Percentiles rank a stretch among this genome's conserved stretches.
These are phyloP conservation scores for Camptogramma bilineatum DNA, from an alignment of 2,888 invertebrate genomes.

Conservation along the genomic window DNA sequence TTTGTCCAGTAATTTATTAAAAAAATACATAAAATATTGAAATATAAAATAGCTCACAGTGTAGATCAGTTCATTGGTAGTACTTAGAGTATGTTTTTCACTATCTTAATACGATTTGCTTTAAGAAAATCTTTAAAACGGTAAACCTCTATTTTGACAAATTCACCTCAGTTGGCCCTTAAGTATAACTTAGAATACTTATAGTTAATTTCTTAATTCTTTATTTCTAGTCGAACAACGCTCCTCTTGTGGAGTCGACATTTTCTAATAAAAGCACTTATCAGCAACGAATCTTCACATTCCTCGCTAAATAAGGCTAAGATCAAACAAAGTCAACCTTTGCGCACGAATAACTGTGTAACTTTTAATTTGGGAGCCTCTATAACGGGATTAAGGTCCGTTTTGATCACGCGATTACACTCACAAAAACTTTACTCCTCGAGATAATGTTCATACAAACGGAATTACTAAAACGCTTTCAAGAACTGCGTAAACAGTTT, in stretches of 20 bases:
- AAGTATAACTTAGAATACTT: no score
- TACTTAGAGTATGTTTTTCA: no score
- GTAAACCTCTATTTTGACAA: no score
- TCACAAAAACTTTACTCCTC: not conserved
- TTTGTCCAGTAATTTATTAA: no score
- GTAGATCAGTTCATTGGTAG: no score
- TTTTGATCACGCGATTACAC: slow-evolving; percentile 14
- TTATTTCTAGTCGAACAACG: no score
- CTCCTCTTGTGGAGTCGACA: not conserved
- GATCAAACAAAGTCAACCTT: slow-evolving; percentile 37
- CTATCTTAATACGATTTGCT: no score
- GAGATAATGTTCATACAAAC: slow-evolving; percentile 8
- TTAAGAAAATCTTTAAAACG: no score
- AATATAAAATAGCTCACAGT: no score
- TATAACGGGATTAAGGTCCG: slow-evolving; percentile 36
- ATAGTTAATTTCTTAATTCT: not conserved
- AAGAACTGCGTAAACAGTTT: slow-evolving; percentile 7
- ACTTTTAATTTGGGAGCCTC: slow-evolving; percentile 49
- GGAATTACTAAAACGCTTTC: slow-evolving; percentile 8
- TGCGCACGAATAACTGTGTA: slow-evolving; percentile 52
- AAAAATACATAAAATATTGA: no score
- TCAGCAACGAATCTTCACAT: not conserved
- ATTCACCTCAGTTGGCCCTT: no score
- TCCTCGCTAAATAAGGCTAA: slow-evolving; percentile 1
- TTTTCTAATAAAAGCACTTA: slow-evolving; percentile 10